Evolutionary conservation across 2,113 vertebrate genomes (phyloP).

Genomic region (Willisornis vidua): DNA sequence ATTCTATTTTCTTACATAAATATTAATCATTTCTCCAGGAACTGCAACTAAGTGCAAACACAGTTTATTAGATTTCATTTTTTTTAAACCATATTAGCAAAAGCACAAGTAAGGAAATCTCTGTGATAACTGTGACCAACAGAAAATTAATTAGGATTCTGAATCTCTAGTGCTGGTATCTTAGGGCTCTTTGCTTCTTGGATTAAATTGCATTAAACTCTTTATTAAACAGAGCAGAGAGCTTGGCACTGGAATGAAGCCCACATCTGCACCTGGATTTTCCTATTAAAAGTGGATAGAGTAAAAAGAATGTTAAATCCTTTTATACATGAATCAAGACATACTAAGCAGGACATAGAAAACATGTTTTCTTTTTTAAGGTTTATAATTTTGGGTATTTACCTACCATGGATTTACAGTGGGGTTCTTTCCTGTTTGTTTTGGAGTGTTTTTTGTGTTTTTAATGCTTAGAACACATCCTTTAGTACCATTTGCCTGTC

Average conservation of each 20-base stretch:
- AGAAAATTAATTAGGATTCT: conserved; percentile 64
- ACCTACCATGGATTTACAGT: background rate
- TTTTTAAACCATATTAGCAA: background rate
- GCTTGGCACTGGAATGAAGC: conserved; percentile 59
- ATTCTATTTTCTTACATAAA: background rate
- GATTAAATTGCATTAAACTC: conserved; percentile 64
- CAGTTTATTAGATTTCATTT: background rate
- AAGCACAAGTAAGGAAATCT: background rate
- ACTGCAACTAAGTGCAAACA: background rate
- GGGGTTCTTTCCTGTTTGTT: background rate
- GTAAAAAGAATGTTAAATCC: conserved; percentile 61
- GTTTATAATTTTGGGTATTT: conserved; percentile 23
- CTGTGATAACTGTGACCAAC: conserved; percentile 33
- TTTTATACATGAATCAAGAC: conserved; percentile 21
- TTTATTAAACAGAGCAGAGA: conserved; percentile 70
- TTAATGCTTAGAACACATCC: background rate
- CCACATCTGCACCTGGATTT: conserved; percentile 72
- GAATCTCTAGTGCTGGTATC: conserved; percentile 17
- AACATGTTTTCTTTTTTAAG: background rate
- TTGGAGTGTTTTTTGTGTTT: background rate
- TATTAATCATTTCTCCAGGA: background rate
- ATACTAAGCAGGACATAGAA: background rate
- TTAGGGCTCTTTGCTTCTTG: conserved; percentile 52
- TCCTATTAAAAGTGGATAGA: conserved; percentile 66
- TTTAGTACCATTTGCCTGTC: background rate